phyloP scores from a whole-genome alignment of 2,888 invertebrate species.

The Mesorhabditis sp. region DNA sequence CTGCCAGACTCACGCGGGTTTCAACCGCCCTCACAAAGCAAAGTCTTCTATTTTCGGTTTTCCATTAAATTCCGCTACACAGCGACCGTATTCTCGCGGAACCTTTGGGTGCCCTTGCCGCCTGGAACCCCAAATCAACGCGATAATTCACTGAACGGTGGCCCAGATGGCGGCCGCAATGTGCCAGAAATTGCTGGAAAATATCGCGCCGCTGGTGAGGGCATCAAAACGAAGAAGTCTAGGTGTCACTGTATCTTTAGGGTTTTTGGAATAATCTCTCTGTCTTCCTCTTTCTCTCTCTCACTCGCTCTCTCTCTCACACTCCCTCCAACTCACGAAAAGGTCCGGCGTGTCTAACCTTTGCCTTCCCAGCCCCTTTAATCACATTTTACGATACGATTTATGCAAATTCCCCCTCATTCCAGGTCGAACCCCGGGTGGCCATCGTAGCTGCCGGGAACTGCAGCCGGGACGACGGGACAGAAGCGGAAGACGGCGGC shows the following conservation, averaged over 20 bases:
- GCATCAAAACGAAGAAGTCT: neutral
- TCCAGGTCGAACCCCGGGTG: neutral
- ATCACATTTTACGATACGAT: neutral
- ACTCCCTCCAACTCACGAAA: conserved; percentile 9
- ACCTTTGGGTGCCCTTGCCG: too few relatives aligned
- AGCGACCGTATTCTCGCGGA: too few relatives aligned
- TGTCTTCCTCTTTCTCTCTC: conserved; percentile 8
- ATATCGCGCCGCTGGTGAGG: conserved; percentile 5
- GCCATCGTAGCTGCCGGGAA: too few relatives aligned
- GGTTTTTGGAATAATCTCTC: neutral
- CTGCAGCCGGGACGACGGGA: too few relatives aligned
- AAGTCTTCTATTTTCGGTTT: too few relatives aligned
- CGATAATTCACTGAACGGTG: neutral
- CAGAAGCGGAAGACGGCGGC: too few relatives aligned
- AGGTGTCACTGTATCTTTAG: neutral
- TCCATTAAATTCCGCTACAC: too few relatives aligned
- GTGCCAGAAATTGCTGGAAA: conserved; percentile 7
- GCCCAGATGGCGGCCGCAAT: neutral
- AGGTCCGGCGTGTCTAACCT: conserved; percentile 6
- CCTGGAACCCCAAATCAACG: too few relatives aligned
- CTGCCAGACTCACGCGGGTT: too few relatives aligned
- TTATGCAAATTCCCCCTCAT: neutral
- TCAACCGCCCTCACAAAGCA: too few relatives aligned
- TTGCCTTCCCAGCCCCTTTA: neutral
- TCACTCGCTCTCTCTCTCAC: conserved; percentile 9